Percentiles rank a stretch among this genome's conserved stretches.
phyloP scores from a whole-genome alignment of 2,113 vertebrate species.

The Falcunculus frontatus region DNA sequence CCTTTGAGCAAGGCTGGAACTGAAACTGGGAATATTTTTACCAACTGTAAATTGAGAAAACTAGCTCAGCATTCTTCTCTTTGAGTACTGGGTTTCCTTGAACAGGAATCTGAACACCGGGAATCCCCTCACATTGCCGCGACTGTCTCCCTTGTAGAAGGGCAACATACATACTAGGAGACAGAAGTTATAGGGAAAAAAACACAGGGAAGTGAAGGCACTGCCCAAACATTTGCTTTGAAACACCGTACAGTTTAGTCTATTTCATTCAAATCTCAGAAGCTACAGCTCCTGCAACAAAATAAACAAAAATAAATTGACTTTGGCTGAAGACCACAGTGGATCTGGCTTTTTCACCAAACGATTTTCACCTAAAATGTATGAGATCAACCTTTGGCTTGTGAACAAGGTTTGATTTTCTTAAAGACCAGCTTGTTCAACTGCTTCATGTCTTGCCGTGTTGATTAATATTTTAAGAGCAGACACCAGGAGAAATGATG shows the following conservation, averaged over 20 bases:
- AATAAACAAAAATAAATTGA: neutral
- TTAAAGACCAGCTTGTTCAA: constrained; percentile 56
- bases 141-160: neutral
- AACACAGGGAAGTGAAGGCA: neutral
- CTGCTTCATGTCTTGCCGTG: neutral
- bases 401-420: neutral
- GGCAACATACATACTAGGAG: neutral
- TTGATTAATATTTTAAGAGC: constrained; percentile 42
- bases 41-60: neutral
- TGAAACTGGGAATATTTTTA: neutral
- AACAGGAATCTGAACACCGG: neutral
- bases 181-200: neutral
- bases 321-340: neutral
- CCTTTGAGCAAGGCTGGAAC: neutral
- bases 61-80: neutral
- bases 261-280: constrained; percentile 11
- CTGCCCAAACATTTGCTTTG: neutral
- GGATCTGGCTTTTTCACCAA: neutral
- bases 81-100: neutral
- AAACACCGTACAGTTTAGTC: neutral
- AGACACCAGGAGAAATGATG: constrained; percentile 15
- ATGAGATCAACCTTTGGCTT: constrained; percentile 26
- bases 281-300: neutral
- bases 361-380: constrained; percentile 18
- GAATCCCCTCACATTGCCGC: neutral